Conservation (phyloP, 2,797 vertebrate genomes). For the Pipistrellus kuhlii region DNA sequence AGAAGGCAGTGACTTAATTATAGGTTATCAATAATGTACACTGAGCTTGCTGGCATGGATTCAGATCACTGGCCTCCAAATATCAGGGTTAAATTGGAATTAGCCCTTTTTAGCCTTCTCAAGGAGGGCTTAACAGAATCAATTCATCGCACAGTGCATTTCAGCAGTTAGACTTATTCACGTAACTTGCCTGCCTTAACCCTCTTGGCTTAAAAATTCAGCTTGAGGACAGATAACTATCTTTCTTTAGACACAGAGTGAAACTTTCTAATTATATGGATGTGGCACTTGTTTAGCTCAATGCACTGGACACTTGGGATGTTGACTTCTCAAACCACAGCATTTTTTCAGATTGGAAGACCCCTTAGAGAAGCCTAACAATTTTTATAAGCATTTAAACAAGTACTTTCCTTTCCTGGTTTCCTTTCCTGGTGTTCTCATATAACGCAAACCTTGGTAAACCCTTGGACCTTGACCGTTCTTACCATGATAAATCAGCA, state of each 20-base stretch:
- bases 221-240: background rate
- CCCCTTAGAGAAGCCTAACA: background rate
- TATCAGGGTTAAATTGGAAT: too few species aligned
- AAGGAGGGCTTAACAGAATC: background rate
- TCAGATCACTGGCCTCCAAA: too few species aligned
- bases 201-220: background rate
- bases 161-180: background rate
- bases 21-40: too few species aligned
- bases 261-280: background rate
- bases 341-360: background rate
- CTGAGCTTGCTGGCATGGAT: too few species aligned
- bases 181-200: background rate
- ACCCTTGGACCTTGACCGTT: background rate
- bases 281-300: background rate
- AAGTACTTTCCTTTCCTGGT: background rate
- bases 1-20: too few species aligned
- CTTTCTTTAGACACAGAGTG: background rate
- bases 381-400: background rate
- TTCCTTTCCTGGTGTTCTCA: background rate
- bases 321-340: background rate
- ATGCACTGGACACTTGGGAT: background rate
- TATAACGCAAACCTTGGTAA: background rate
- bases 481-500: background rate
- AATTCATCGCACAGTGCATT: background rate
- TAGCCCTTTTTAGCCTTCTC: too few species aligned